Evolutionary conservation across 2,888 invertebrate species (phyloP).

Genomic region (Hyposoter dolosus): DNA sequence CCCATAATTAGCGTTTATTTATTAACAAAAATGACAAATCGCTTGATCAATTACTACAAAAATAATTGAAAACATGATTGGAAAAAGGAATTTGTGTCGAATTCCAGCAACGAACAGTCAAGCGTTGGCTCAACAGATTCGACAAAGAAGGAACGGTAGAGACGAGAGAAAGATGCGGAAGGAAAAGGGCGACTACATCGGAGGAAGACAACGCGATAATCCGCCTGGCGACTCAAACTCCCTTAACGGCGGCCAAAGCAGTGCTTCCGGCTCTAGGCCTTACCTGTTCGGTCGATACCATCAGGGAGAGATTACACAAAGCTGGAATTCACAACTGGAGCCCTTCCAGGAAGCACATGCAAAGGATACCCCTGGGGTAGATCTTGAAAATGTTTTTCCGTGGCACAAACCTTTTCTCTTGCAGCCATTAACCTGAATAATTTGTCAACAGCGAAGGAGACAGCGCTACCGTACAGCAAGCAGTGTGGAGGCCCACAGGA

Average conservation of each 20-base stretch:
- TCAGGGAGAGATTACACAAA: slow-evolving; percentile 83
- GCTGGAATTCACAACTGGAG: slow-evolving; percentile 84
- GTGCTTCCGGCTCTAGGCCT: slow-evolving; percentile 83
- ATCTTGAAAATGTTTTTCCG: slow-evolving; percentile 35
- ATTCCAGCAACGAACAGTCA: slow-evolving; percentile 82
- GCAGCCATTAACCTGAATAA: not conserved
- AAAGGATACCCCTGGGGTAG: slow-evolving; percentile 82
- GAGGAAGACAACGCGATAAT: slow-evolving; percentile 83
- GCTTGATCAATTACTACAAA: not conserved
- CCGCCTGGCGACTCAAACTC: slow-evolving; percentile 82
- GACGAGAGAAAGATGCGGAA: slow-evolving; percentile 82
- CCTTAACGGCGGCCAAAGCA: slow-evolving; percentile 83
- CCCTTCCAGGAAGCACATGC: slow-evolving; percentile 83
- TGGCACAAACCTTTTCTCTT: not conserved
- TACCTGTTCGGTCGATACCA: slow-evolving; percentile 82
- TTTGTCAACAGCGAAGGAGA: slow-evolving; percentile 73
- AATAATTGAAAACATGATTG: not conserved
- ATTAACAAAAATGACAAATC: not conserved
- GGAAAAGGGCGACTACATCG: slow-evolving; percentile 82
- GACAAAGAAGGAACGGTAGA: slow-evolving; percentile 83
- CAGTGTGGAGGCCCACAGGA: slow-evolving; percentile 83
- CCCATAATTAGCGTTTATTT: not conserved
- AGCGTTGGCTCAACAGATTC: slow-evolving; percentile 83
- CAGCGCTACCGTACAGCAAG: slow-evolving; percentile 80
- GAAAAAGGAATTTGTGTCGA: not conserved